Conservation (phyloP, 1,140 invertebrate genomes). For the Drosophila erecta region DNA sequence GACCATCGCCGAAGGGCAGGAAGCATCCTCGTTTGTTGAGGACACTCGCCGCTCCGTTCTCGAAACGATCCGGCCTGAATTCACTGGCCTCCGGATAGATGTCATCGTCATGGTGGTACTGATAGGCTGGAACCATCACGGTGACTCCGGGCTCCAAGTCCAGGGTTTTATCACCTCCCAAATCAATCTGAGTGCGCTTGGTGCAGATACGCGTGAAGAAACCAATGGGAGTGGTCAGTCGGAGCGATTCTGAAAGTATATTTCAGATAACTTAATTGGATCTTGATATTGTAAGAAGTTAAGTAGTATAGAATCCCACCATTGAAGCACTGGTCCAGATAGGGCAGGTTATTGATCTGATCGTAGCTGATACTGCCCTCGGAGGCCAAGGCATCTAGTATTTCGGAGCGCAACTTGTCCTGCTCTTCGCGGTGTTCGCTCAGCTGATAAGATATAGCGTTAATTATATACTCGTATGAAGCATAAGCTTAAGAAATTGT, state of each 20-base stretch:
- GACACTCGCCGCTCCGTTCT: slow-evolving; percentile 63
- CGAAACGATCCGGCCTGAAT: slow-evolving; percentile 88
- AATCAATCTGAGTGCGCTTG: slow-evolving; percentile 79
- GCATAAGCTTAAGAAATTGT: neutral
- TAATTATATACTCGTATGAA: too few relatives aligned
- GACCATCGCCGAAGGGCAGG: slow-evolving; percentile 88
- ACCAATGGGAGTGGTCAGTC: slow-evolving; percentile 58
- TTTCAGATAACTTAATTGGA: neutral
- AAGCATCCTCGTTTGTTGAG: slow-evolving; percentile 61
- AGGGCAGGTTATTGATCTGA: slow-evolving; percentile 55
- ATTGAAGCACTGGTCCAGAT: slow-evolving; percentile 75
- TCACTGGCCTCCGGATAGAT: slow-evolving; percentile 86
- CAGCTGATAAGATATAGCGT: slow-evolving; percentile 42
- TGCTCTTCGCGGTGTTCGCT: slow-evolving; percentile 55
- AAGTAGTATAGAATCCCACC: slow-evolving; percentile 3
- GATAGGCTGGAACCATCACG: slow-evolving; percentile 61
- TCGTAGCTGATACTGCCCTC: slow-evolving; percentile 56
- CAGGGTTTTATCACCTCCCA: slow-evolving; percentile 46
- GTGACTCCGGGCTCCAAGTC: slow-evolving; percentile 56
- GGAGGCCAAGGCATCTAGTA: slow-evolving; percentile 32
- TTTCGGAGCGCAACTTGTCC: slow-evolving; percentile 59
- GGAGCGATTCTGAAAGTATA: slow-evolving; percentile 55
- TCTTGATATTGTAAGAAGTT: too few relatives aligned
- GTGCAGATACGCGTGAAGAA: slow-evolving; percentile 79
- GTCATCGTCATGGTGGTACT: slow-evolving; percentile 67